Conservation (phyloP, 2,888 invertebrate genomes). For the Piscicola geometra region DNA sequence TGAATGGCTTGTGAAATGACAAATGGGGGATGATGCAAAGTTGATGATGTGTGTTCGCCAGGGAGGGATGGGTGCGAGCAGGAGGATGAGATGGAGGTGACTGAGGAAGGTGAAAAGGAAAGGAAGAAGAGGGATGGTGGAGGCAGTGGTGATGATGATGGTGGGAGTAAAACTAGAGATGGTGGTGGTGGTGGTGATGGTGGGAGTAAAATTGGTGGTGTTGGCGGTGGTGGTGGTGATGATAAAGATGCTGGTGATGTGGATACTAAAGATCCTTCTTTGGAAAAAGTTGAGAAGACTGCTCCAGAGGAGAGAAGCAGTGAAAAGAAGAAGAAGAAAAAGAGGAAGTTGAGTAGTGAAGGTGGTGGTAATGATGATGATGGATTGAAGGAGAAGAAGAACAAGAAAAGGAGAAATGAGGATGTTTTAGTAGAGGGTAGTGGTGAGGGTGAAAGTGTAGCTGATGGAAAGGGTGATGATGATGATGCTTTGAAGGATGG, state of each 20-base stretch:
- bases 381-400: background rate
- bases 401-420: background rate
- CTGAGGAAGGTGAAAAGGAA: background rate
- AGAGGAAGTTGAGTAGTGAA: background rate
- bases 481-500: background rate
- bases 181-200: background rate
- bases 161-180: conserved; percentile 5
- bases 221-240: too few species aligned
- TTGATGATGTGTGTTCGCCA: too few species aligned
- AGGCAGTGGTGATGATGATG: background rate
- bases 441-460: background rate
- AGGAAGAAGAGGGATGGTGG: background rate
- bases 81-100: conserved; percentile 31
- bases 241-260: too few species aligned
- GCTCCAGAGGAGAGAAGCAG: too few species aligned
- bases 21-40: too few species aligned
- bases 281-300: too few species aligned
- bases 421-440: too few species aligned
- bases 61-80: too few species aligned
- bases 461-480: background rate
- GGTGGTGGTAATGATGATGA: background rate
- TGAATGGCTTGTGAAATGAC: too few species aligned
- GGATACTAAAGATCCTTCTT: too few species aligned
- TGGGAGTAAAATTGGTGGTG: too few species aligned
- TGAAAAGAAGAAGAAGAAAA: conserved; percentile 27